phyloP scores from a whole-genome alignment of 2,113 vertebrate species.

The Scortum barcoo region DNA sequence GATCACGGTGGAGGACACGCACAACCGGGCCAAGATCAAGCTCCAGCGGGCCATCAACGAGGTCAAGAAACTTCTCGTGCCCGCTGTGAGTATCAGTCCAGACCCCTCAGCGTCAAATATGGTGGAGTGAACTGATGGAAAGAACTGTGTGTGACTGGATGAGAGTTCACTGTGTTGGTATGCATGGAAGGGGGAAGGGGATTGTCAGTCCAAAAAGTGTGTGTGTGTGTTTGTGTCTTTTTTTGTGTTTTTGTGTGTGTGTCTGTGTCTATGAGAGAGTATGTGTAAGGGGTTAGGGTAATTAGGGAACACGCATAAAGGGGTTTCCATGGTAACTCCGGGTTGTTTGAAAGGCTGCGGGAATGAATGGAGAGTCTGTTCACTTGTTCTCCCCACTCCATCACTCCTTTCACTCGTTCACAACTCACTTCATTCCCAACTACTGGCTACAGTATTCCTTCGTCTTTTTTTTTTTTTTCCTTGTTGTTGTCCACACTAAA shows the following conservation, averaged over 20 bases:
- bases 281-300: constrained; percentile 83
- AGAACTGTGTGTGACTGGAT: constrained; percentile 59
- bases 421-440: constrained; percentile 83
- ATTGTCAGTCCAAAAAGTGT: constrained; percentile 74
- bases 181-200: constrained; percentile 77
- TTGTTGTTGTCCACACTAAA: constrained; percentile 65
- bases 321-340: constrained; percentile 80
- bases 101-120: neutral
- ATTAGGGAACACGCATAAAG: constrained; percentile 84
- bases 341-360: constrained; percentile 83
- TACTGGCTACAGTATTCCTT: constrained; percentile 80
- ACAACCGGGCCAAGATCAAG: constrained; percentile 97
- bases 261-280: constrained; percentile 73
- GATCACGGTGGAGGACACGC: constrained; percentile 97
- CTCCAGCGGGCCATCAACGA: constrained; percentile 95
- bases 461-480: constrained; percentile 49
- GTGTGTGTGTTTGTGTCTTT: constrained; percentile 69
- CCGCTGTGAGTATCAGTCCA: constrained; percentile 89
- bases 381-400: constrained; percentile 82
- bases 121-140: constrained; percentile 19
- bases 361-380: constrained; percentile 85
- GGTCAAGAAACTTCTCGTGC: constrained; percentile 95
- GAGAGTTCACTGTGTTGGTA: constrained; percentile 75
- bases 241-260: constrained; percentile 53
- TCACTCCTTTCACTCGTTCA: constrained; percentile 82